A percentile compares a stretch with the other conserved stretches of the same genome.
Evolutionary conservation across 2,888 invertebrate species (phyloP).

Genomic region (Blera fallax): DNA sequence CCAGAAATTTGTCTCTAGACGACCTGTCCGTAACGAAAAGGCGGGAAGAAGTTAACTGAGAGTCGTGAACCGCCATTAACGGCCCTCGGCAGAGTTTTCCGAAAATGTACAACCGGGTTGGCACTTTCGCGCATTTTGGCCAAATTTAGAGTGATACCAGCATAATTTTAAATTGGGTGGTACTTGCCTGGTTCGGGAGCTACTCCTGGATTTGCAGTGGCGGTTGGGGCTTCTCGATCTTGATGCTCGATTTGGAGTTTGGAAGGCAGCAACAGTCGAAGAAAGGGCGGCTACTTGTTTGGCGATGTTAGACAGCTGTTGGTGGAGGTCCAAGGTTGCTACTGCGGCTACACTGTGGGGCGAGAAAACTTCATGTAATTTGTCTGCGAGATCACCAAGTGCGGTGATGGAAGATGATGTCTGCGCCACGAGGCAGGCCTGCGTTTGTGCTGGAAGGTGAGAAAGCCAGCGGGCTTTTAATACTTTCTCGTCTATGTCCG

Average conservation of each 20-base stretch:
- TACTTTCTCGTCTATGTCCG: no score
- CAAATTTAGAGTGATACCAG: not conserved
- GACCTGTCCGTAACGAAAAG: not conserved
- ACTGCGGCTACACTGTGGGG: not conserved
- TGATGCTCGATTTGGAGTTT: not conserved
- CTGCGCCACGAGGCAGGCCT: not conserved
- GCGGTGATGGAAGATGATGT: not conserved
- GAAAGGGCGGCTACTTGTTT: not conserved
- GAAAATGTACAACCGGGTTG: not conserved
- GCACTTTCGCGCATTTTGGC: not conserved
- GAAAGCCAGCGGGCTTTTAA: no score
- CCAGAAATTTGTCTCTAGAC: conserved; percentile 8
- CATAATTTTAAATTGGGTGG: not conserved
- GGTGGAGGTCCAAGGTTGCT: not conserved
- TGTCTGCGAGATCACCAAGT: not conserved
- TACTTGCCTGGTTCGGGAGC: not conserved
- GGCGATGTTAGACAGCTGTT: not conserved
- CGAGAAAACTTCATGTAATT: not conserved
- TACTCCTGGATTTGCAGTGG: no score
- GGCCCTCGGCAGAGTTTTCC: conserved; percentile 26
- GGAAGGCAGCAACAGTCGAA: not conserved
- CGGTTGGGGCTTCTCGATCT: no score
- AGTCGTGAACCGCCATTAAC: conserved; percentile 26
- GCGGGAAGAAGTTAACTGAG: not conserved
- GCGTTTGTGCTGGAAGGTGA: not conserved